phyloP scores from a whole-genome alignment of 2,113 vertebrate species.

The Bufo gargarizans region DNA sequence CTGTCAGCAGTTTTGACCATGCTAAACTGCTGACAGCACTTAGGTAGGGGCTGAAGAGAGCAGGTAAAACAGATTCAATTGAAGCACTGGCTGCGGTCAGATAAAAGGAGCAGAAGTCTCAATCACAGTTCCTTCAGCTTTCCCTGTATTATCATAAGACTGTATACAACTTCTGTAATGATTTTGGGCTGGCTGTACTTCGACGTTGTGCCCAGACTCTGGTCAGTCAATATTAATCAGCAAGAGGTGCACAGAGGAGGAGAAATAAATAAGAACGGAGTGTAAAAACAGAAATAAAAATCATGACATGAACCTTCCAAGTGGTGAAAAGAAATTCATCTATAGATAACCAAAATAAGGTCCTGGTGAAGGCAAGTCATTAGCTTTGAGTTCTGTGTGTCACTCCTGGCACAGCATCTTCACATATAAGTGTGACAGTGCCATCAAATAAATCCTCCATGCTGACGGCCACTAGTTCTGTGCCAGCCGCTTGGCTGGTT shows the following conservation, averaged over 20 bases:
- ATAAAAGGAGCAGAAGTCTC: background rate
- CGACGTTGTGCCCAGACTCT: background rate
- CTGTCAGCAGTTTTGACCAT: no score
- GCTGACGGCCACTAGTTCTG: slow-evolving; percentile 80
- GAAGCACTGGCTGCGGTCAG: background rate
- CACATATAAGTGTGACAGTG: slow-evolving; percentile 81
- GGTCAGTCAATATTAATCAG: background rate
- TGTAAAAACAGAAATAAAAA: background rate
- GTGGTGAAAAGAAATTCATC: slow-evolving; percentile 1
- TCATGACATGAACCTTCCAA: slow-evolving; percentile 8
- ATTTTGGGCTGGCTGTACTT: no score
- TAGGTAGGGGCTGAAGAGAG: no score
- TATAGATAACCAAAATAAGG: background rate
- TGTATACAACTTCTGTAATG: background rate
- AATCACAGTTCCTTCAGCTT: background rate
- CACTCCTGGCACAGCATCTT: slow-evolving; percentile 63
- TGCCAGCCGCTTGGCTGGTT: slow-evolving; percentile 60
- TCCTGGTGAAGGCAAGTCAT: background rate
- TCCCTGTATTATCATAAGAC: background rate
- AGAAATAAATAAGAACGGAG: slow-evolving; percentile 19
- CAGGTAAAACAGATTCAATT: no score
- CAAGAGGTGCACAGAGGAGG: background rate
- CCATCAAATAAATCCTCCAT: slow-evolving; percentile 83
- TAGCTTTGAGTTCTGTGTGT: slow-evolving; percentile 55
- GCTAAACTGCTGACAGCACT: no score